Evolutionary conservation across 2,113 vertebrate species (phyloP), one percentile per base, ranked within the genome.

Genomic region (Terrapene triunguis): DNA sequence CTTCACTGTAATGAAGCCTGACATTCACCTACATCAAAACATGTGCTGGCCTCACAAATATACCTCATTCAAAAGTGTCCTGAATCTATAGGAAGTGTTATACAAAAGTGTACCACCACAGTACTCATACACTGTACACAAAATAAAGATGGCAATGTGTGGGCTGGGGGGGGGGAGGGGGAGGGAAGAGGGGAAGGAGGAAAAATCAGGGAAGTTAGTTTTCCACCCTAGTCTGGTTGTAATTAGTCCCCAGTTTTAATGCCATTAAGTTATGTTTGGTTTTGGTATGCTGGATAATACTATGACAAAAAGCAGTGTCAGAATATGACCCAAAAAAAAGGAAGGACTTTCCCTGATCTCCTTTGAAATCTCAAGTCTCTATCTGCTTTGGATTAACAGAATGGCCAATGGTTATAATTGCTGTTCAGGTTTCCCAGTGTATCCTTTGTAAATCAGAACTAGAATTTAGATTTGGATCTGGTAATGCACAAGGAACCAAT

Each of bases 211-310:
- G 24, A 3, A 92, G 8, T n/a, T 72, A 21, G 16, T 72, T 38
- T 6, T 0, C 21, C 85, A 4, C 14, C 53, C 5, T 38, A 47
- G 1, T 4, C 10, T 13, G 55, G 1, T 6, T 53, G 53, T 8
- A 17, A 54, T 3, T 29, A 90, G 80, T 10, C 5, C 10, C 4
- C 17, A 54, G 74, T 86, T n/a, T 74, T 88, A 35, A 79, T 29
- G 21, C 21, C 21, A 42, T 3, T 69, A 65, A 5, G 53, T 17
- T 82, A 47, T 7, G 51, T 65, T 27, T 38, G 7, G 80, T 35
- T 62, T 8, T 22, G 53, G 21, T 54, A 22, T 54, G 21, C 8
- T 22, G 35, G 48, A 53, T 47, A 35, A 32, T 44, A 1, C 7
- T 80, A 59, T 1, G 4, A 62, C 1, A 76, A 10, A 80, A 76